Conservation (phyloP, 37 sponge, comb jelly and placozoan species). For the Chondrosia reniformis region DNA sequence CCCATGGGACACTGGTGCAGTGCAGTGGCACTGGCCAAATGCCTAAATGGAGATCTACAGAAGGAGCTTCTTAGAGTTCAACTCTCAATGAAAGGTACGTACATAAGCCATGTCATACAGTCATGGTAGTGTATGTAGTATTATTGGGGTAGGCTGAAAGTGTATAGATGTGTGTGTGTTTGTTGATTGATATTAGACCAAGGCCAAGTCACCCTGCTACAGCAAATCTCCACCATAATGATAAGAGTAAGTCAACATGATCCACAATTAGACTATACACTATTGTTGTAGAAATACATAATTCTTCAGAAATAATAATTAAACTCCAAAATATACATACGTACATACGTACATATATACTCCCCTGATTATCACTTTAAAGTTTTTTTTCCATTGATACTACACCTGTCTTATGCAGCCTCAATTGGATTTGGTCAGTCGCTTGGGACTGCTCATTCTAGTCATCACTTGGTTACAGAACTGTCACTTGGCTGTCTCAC, state of each 20-base stretch:
- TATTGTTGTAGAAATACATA: too few relatives aligned
- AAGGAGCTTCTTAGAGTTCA: constrained; percentile 84
- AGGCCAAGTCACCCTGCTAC: constrained; percentile 69
- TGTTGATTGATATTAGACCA: background rate
- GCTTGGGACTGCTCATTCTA: constrained; percentile 74
- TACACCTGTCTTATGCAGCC: background rate
- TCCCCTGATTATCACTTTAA: too few relatives aligned
- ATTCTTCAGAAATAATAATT: too few relatives aligned
- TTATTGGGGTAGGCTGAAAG: too few relatives aligned
- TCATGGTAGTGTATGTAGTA: background rate
- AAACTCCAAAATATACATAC: background rate
- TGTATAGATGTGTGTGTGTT: background rate
- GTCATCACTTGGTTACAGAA: constrained; percentile 76
- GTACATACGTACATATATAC: too few relatives aligned
- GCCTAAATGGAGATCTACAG: constrained; percentile 56
- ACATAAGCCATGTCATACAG: background rate
- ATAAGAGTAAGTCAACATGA: constrained; percentile 15
- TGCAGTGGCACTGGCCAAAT: constrained; percentile 42
- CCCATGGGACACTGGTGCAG: constrained; percentile 78
- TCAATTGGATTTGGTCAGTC: constrained; percentile 49
- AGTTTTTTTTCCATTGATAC: too few relatives aligned
- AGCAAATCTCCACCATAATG: constrained; percentile 57
- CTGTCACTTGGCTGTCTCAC: constrained; percentile 62
- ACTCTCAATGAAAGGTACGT: constrained; percentile 67
- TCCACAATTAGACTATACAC: too few relatives aligned